Evolutionary conservation across 2,888 invertebrate genomes (phyloP).

Genomic region (Himalopsyche kuldschensis): DNA sequence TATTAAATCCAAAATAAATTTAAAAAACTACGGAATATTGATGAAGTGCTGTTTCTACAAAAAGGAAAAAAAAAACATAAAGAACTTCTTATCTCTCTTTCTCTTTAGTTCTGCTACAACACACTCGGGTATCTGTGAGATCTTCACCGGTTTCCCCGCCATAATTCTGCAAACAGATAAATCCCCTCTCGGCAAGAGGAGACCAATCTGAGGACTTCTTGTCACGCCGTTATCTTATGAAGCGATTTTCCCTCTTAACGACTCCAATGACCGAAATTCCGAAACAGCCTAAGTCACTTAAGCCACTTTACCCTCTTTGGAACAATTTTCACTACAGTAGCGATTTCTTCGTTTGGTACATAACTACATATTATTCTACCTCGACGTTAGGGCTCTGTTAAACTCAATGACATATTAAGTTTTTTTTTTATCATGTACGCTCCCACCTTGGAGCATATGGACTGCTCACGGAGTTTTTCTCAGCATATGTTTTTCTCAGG

Average conservation of each 20-base stretch:
- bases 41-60: too few species aligned
- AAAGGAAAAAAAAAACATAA: neutral
- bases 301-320: neutral
- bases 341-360: neutral
- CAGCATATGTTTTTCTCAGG: too few species aligned
- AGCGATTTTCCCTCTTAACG: neutral
- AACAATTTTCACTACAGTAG: neutral
- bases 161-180: neutral
- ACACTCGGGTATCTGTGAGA: neutral
- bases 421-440: too few species aligned
- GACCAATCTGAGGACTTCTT: slow-evolving; percentile 6
- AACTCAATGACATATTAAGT: too few species aligned
- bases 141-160: neutral
- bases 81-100: neutral
- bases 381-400: neutral
- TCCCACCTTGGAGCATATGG: too few species aligned
- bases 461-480: too few species aligned
- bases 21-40: too few species aligned
- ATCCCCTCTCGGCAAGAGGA: neutral
- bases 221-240: neutral
- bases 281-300: neutral
- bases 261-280: neutral
- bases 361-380: neutral
- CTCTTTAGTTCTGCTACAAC: neutral
- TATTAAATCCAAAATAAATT: too few species aligned